Percentiles rank a stretch among this genome's conserved stretches.
Conservation (phyloP, 2,797 vertebrate species). For the Ceryle rudis region DNA sequence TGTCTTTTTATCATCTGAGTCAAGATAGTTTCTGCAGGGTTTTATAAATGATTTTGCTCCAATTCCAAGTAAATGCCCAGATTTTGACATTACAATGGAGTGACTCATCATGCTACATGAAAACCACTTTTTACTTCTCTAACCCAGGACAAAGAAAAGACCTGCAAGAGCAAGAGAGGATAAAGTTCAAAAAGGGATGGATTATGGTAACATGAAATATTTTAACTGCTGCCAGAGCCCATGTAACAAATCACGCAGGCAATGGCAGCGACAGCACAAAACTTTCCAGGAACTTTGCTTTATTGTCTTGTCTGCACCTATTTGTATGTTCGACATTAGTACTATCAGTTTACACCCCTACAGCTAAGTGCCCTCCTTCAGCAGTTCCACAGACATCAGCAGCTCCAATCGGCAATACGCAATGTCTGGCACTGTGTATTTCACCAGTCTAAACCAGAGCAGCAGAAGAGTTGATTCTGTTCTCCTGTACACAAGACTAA, state of each 20-base stretch:
- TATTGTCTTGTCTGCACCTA: neutral
- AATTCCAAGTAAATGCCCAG: neutral
- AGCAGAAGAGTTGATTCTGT: neutral
- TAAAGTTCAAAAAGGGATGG: neutral
- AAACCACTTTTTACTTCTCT: neutral
- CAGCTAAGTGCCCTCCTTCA: neutral
- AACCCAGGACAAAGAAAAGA: neutral
- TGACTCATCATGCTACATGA: neutral
- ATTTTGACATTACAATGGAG: neutral
- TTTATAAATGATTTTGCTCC: neutral
- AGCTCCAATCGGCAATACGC: neutral
- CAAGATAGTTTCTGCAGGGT: neutral
- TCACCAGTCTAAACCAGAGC: neutral
- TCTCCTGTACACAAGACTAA: neutral
- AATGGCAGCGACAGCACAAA: neutral
- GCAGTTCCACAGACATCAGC: neutral
- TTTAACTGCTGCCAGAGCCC: neutral
- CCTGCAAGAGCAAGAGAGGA: neutral
- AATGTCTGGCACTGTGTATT: rapidly evolving
- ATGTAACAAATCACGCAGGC: neutral
- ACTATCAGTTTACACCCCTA: neutral
- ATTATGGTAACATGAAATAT: neutral
- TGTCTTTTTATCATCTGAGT: neutral
- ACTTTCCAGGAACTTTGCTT: neutral
- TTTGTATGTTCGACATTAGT: neutral